Evolutionary conservation across 1,140 invertebrate genomes (phyloP).

Genomic region (Forficula auricularia): DNA sequence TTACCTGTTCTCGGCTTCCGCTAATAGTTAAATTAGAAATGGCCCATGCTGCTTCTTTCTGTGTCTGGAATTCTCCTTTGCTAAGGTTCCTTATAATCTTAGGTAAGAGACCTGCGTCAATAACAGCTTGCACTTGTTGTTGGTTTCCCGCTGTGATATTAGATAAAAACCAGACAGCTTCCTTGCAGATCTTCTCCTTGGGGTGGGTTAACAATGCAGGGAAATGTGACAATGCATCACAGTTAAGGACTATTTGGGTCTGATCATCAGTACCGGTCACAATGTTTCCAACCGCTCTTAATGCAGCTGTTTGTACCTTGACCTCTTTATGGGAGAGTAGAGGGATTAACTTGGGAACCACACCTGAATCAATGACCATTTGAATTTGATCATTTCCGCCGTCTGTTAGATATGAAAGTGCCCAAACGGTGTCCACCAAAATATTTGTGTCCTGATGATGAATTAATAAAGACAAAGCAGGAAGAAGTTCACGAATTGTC

Average conservation of each 20-base stretch:
- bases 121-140: slow-evolving; percentile 90
- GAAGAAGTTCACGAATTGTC: slow-evolving; percentile 84
- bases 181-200: slow-evolving; percentile 68
- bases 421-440: slow-evolving; percentile 97
- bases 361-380: slow-evolving; percentile 91
- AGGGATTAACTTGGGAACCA: slow-evolving; percentile 87
- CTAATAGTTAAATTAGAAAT: slow-evolving; percentile 97
- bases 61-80: slow-evolving; percentile 92
- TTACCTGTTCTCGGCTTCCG: slow-evolving; percentile 71
- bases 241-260: slow-evolving; percentile 86
- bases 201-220: slow-evolving; percentile 72
- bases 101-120: slow-evolving; percentile 84
- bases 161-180: slow-evolving; percentile 97
- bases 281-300: slow-evolving; percentile 95
- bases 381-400: slow-evolving; percentile 98
- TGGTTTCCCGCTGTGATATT: slow-evolving; percentile 98
- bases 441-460: slow-evolving; percentile 93
- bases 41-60: slow-evolving; percentile 98
- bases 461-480: slow-evolving; percentile 83
- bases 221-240: slow-evolving; percentile 83
- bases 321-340: slow-evolving; percentile 89
- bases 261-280: slow-evolving; percentile 98
- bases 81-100: slow-evolving; percentile 84
- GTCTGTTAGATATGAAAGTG: slow-evolving; percentile 95
- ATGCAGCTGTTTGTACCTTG: slow-evolving; percentile 90